Base-by-base conservation (phyloP, 2,113 vertebrate species). In the Microtus pennsylvanicus region DNA sequence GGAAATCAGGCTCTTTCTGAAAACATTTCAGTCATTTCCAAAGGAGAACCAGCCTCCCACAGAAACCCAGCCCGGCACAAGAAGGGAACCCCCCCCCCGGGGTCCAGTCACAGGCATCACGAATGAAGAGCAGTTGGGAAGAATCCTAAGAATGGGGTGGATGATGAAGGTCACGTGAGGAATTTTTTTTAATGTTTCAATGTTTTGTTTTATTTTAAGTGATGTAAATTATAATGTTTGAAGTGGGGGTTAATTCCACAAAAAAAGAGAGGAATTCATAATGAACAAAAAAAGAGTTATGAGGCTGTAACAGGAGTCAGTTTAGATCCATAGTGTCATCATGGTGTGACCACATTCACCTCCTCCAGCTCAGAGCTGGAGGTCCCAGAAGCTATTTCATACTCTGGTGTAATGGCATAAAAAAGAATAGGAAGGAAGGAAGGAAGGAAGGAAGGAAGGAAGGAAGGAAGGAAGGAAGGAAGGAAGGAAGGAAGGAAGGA, bases 41-140 rank as follows among this genome's bases (percentile, higher is more conserved):
- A 72, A 52, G 85, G 42, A 91, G 93, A 94, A 76, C 8, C 19
- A 58, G 63, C 22, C 33, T 90, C 89, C 77, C 16, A 69, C 82
- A 58, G 35, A 24, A 83, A 83, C 55, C 52, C 58, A 26, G 52
- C 55, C 61, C 4, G 38, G 35, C 35, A 82, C n/a, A 42, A 63
- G 81, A 63, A 38, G 61, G 50, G 4, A 47, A 42, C 9, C 9
- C 47, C 9, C 9, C 47, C 22, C n/a, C 63, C 9, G 38, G 63
- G 80, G 63, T 2, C 38, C 3, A 42, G 24, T 67, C 82, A 19
- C 55, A 75, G 82, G 87, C 5, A 9, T 83, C 3, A 91, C 83
- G n/a, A 58, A 89, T n/a, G 26, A 87, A 47, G 38, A 86, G 30
- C 81, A n/a, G 58, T 72, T 67, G 52, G 47, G 75, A 94, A 96